Base-by-base conservation (phyloP, 2,888 invertebrate species). In the Monochamus alternatus region DNA sequence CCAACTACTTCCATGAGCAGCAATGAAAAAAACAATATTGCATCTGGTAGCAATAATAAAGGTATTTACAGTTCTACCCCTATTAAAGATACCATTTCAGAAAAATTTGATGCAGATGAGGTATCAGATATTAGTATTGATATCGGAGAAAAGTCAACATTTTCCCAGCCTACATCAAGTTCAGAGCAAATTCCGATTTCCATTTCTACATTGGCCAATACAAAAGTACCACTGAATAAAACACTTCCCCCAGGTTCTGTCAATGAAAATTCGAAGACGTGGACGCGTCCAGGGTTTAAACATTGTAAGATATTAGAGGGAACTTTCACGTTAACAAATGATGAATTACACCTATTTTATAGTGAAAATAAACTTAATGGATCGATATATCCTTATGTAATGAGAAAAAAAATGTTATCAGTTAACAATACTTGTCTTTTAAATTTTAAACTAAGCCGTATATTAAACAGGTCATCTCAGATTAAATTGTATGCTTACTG, bases 401-500 rank as follows among this genome's bases (percentile, higher is more conserved):
- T 59, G 31, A 5, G 59, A 59, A 59, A 30, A 59, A 59, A 59
- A 59, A 31, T 59, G 5, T 4, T 30, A 59, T 31, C 59, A 4
- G 59, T 59, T 30, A 59, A 59, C 22, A 59, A 59, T 30, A 59
- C 59, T 3, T 59, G 59, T 22, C 9, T 59, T 8, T 9, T 59
- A 10, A 59, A 59, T 22, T 59, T 59, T 59, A 59, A 59, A 30
- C 12, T 59, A 5, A 5, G 5, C 22, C 59, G 59, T 30, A 10
- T 59, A 59, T 10, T 59, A 31, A 22, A 59, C 8, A 14, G 59
- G 10, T 30, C 12, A 30, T 22, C 30, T 5, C 59, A 59, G 12
- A 59, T 59, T 9, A 59, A 59, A 31, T 59, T 59, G 3, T 59
- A 31, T 12, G 59, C 59, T 3, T 59, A 59, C 12, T 59, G 59